phyloP scores from a whole-genome alignment of 35 echinoderm and acorn worm genomes.

The Lytechinus pictus region DNA sequence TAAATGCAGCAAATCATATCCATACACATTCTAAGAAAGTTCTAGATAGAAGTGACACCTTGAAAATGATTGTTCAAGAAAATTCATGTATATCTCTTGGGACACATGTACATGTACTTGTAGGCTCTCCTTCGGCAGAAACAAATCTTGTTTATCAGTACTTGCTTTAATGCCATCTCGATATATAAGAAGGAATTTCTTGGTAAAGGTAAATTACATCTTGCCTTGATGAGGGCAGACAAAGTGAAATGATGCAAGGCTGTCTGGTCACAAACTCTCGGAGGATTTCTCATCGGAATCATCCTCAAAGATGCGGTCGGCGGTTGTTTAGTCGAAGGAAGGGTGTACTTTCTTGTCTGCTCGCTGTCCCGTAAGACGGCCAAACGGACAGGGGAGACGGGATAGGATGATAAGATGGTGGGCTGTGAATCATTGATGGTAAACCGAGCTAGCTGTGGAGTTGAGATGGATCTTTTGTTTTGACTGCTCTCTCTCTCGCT shows the following conservation, averaged over 20 bases:
- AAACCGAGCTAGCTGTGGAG: neutral
- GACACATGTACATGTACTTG: too few species aligned
- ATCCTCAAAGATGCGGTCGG: neutral
- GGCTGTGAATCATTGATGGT: neutral
- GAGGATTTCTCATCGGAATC: neutral
- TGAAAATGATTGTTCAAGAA: too few species aligned
- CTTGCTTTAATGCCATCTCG: neutral
- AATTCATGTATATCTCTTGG: too few species aligned
- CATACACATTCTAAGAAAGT: too few species aligned
- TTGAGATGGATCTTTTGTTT: neutral
- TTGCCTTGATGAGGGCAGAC: neutral
- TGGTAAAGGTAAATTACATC: neutral
- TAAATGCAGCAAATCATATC: too few species aligned
- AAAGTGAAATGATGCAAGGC: neutral
- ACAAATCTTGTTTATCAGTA: neutral
- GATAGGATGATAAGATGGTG: neutral
- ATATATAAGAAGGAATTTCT: neutral
- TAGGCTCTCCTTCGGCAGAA: too few species aligned
- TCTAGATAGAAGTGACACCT: too few species aligned
- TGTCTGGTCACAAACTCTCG: neutral
- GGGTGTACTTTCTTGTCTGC: neutral
- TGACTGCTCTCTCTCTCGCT: neutral
- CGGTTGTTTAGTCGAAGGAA: neutral
- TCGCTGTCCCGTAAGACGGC: neutral
- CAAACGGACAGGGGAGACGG: neutral